Evolutionary conservation across 1,140 invertebrate species (phyloP).

Genomic region (Drosophila azteca): DNA sequence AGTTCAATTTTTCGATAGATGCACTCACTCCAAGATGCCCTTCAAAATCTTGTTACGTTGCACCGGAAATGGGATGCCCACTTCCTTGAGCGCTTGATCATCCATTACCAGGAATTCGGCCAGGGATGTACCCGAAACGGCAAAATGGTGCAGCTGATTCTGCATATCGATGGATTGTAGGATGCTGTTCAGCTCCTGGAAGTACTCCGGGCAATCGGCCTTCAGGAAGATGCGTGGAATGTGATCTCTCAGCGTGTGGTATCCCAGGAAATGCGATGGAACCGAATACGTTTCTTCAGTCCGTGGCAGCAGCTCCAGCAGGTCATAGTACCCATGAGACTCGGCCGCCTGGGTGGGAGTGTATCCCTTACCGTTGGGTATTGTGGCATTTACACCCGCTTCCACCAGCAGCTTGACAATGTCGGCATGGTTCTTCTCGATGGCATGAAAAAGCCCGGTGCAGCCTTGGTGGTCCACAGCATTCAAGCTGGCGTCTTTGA

Average conservation of each 20-base stretch:
- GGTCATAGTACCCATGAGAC: slow-evolving; percentile 80
- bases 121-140: slow-evolving; percentile 77
- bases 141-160: slow-evolving; percentile 77
- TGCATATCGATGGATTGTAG: slow-evolving; percentile 78
- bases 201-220: slow-evolving; percentile 84
- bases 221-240: slow-evolving; percentile 78
- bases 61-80: slow-evolving; percentile 83
- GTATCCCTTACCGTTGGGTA: slow-evolving; percentile 83
- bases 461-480: slow-evolving; percentile 84
- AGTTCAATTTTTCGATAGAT: not conserved
- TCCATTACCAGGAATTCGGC: slow-evolving; percentile 83
- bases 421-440: slow-evolving; percentile 81
- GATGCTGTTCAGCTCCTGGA: slow-evolving; percentile 82
- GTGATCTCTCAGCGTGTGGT: slow-evolving; percentile 69
- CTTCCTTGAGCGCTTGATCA: slow-evolving; percentile 72
- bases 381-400: slow-evolving; percentile 70
- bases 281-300: slow-evolving; percentile 59
- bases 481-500: slow-evolving; percentile 80
- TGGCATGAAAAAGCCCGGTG: slow-evolving; percentile 85
- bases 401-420: slow-evolving; percentile 83
- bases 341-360: slow-evolving; percentile 83
- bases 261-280: slow-evolving; percentile 54
- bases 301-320: slow-evolving; percentile 82
- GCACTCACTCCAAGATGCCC: slow-evolving; percentile 81
- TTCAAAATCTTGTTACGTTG: slow-evolving; percentile 83